Evolutionary conservation across 1,140 invertebrate genomes (phyloP), one percentile per base, ranked within the genome.

Genomic region (Drosophila grimshawi): DNA sequence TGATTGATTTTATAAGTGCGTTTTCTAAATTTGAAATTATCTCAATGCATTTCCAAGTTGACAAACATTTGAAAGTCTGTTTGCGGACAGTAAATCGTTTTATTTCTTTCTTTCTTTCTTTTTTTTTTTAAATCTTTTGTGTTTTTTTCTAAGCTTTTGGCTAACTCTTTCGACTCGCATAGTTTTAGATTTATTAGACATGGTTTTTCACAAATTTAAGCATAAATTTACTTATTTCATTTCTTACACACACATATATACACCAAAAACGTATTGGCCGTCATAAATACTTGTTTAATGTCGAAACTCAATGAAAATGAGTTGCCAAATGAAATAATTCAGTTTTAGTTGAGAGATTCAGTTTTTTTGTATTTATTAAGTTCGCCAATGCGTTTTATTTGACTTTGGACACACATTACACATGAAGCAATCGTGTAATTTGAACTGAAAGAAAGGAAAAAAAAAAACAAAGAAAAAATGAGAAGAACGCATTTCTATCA

Each of bases 141-240:
- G 19, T 19, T 19, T 59, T 53, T 56, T 66, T 41, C 8, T 67
- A 6, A 8, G 19, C 30, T 48, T 76, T 67, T 57, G 49, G 11
- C 33, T 30, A 66, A 72, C 63, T 81, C 79, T 73, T 68, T 59
- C 51, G 55, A 67, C 55, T 72, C 63, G 63, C 55, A 67, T 72
- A 59, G 62, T 60, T 71, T 43, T 49, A 49, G 7, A 1, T 19
- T 8, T 32, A 59, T 35, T 8, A 55, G 37, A 49, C 4, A 7
- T 51, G 10, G 2, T 41, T 29, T 10, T 8, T 35, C 19, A 1
- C 19, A 19, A 19, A 19, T 10, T 35, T 41, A 19, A 27, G 35
- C 45, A 64, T 35, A 19, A 19, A 55, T 35, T 35, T 53, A 35
- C 19, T 19, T 19, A 59, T 32, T 11, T 30, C n/a, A 45, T 19